phyloP scores from a whole-genome alignment of 1,140 invertebrate species.

The Radopholus similis region DNA sequence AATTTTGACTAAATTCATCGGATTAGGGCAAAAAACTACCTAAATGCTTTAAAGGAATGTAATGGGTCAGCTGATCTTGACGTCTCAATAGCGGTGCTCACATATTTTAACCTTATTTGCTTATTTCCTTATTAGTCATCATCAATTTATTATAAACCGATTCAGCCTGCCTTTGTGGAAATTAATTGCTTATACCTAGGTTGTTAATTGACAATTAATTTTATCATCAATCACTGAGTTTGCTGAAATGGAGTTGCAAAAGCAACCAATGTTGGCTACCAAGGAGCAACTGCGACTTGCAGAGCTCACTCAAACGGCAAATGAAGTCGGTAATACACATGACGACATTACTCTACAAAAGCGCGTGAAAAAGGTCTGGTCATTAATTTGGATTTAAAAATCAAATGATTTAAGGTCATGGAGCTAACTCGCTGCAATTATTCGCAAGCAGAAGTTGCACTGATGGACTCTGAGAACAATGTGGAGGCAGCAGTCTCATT shows the following conservation, averaged over 20 bases:
- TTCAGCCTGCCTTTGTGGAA: too few species aligned
- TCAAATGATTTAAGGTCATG: not conserved
- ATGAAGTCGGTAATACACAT: not conserved
- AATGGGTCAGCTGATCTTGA: too few species aligned
- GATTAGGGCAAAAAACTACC: too few species aligned
- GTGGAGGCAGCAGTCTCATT: constrained; percentile 2
- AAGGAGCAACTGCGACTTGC: constrained; percentile 17
- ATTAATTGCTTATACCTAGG: too few species aligned
- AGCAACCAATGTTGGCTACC: constrained; percentile 7
- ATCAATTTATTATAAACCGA: too few species aligned
- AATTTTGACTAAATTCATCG: too few species aligned
- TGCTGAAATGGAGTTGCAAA: constrained; percentile 19
- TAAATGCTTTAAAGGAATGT: too few species aligned
- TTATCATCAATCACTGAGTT: too few species aligned
- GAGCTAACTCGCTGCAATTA: constrained; percentile 10
- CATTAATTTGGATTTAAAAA: not conserved
- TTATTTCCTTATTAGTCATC: too few species aligned
- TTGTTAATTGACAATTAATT: too few species aligned
- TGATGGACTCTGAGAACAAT: constrained; percentile 8
- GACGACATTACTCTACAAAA: constrained; percentile 12
- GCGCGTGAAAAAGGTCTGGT: constrained; percentile 9
- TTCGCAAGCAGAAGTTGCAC: constrained; percentile 14
- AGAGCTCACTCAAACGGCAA: constrained; percentile 5
- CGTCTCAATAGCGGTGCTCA: too few species aligned
- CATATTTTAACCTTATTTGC: too few species aligned